Percentiles rank a stretch among this genome's conserved stretches.
phyloP scores from a whole-genome alignment of 2,888 invertebrate genomes.

The Apamea monoglypha region DNA sequence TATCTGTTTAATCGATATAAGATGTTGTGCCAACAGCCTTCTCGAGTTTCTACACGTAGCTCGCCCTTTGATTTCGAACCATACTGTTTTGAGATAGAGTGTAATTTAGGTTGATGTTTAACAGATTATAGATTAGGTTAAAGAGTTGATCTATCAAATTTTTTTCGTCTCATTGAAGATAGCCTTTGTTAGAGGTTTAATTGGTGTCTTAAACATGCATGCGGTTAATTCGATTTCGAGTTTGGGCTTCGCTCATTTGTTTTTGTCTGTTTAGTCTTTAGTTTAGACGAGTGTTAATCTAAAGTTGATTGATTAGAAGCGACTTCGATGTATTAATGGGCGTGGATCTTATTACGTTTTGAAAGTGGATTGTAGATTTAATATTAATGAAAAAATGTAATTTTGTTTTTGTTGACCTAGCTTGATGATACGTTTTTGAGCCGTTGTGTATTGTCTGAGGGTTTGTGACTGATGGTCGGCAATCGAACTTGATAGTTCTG shows the following conservation, averaged over 20 bases:
- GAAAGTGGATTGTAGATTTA: slow-evolving; percentile 77
- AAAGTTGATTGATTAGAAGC: slow-evolving; percentile 88
- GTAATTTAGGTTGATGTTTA: slow-evolving; percentile 55
- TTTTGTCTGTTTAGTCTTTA: slow-evolving; percentile 82
- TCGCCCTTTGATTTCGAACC: slow-evolving; percentile 46
- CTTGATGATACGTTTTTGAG: slow-evolving; percentile 57
- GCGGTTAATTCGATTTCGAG: slow-evolving; percentile 88
- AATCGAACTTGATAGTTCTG: slow-evolving; percentile 29
- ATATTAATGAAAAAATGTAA: slow-evolving; percentile 65
- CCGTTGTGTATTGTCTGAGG: slow-evolving; percentile 39
- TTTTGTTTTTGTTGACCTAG: slow-evolving; percentile 67
- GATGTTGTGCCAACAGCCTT: slow-evolving; percentile 90
- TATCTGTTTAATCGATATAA: slow-evolving; percentile 91
- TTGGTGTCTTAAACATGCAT: slow-evolving; percentile 89
- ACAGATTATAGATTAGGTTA: slow-evolving; percentile 87
- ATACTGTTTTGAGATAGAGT: slow-evolving; percentile 61
- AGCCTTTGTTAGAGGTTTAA: slow-evolving; percentile 89
- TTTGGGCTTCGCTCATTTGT: slow-evolving; percentile 85
- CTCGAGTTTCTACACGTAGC: slow-evolving; percentile 76
- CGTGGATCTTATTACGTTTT: slow-evolving; percentile 76
- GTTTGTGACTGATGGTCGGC: slow-evolving; percentile 30
- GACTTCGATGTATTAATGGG: slow-evolving; percentile 79
- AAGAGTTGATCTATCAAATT: slow-evolving; percentile 90
- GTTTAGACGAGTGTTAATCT: slow-evolving; percentile 85
- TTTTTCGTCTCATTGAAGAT: slow-evolving; percentile 89